These are phyloP conservation scores for Stenotaenia linearis DNA, from an alignment of 2,888 invertebrate genomes.

Conservation along the genomic window DNA sequence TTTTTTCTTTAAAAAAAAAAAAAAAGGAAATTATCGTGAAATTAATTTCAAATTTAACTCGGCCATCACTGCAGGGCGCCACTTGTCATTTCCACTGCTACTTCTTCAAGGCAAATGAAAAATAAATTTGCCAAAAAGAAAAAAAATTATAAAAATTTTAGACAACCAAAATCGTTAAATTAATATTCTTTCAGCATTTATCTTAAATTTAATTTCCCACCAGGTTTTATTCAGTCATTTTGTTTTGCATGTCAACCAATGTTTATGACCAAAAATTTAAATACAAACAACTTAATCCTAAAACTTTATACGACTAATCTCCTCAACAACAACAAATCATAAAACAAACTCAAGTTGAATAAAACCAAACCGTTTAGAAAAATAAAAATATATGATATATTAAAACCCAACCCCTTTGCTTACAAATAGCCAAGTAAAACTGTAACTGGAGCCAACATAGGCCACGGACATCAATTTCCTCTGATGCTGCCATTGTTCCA, in stretches of 20 bases:
- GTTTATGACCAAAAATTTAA: neutral
- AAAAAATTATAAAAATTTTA: neutral
- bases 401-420: neutral
- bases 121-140: neutral
- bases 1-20: neutral
- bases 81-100: conserved; percentile 11
- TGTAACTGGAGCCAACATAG: conserved; percentile 1
- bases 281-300: conserved; percentile 1
- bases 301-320: neutral
- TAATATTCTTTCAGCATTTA: neutral
- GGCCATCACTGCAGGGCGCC: conserved; percentile 16
- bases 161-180: neutral
- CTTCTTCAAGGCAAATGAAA: neutral
- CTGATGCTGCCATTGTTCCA: conserved; percentile 7
- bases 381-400: neutral
- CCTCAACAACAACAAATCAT: neutral
- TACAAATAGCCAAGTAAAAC: neutral
- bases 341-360: neutral
- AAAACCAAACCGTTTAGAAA: neutral
- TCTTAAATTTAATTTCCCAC: conserved; percentile 4
- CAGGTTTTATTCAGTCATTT: neutral
- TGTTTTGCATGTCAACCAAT: neutral
- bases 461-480: conserved; percentile 2
- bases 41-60: conserved; percentile 4
- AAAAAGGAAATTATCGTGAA: neutral